A percentile compares a stretch with the other conserved stretches of the same genome.
Conservation (phyloP, 2,888 invertebrate species). For the Colletes collaris region DNA sequence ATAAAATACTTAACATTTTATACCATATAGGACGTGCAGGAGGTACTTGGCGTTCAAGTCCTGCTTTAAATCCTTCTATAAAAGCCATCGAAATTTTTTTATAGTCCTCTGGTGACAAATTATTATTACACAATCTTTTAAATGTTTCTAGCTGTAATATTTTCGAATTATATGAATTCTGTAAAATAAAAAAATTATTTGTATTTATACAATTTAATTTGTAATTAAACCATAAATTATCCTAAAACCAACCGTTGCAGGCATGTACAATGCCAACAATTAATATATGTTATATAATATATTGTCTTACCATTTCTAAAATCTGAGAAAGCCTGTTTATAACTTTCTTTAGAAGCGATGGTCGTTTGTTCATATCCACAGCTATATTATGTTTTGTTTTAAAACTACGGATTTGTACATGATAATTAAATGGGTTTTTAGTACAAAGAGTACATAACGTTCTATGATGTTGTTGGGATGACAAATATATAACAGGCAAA, state of each 20-base stretch:
- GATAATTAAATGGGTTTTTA: slow-evolving; percentile 64
- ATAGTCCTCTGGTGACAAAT: slow-evolving; percentile 85
- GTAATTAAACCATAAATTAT: neutral
- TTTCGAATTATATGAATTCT: slow-evolving; percentile 9
- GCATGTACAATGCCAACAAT: too few relatives aligned
- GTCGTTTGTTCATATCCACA: slow-evolving; percentile 89
- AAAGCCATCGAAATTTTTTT: slow-evolving; percentile 94
- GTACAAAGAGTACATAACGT: slow-evolving; percentile 63
- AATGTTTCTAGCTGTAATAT: slow-evolving; percentile 68
- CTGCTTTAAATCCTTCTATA: slow-evolving; percentile 95
- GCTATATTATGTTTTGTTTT: slow-evolving; percentile 91
- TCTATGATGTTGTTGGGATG: slow-evolving; percentile 65
- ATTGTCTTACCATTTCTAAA: slow-evolving; percentile 52
- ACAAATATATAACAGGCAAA: slow-evolving; percentile 60
- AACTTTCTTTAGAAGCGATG: slow-evolving; percentile 82
- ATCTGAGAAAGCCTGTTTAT: slow-evolving; percentile 71
- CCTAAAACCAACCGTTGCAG: neutral
- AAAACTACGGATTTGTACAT: slow-evolving; percentile 88
- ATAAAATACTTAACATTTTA: too few relatives aligned
- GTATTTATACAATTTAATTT: neutral
- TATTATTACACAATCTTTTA: too few relatives aligned
- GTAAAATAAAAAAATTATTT: slow-evolving; percentile 6
- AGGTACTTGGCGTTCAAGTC: slow-evolving; percentile 82
- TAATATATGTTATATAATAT: slow-evolving; percentile 1
- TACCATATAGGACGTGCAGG: slow-evolving; percentile 65